phyloP scores from a whole-genome alignment of 2,797 vertebrate species.

The Gila robusta region DNA sequence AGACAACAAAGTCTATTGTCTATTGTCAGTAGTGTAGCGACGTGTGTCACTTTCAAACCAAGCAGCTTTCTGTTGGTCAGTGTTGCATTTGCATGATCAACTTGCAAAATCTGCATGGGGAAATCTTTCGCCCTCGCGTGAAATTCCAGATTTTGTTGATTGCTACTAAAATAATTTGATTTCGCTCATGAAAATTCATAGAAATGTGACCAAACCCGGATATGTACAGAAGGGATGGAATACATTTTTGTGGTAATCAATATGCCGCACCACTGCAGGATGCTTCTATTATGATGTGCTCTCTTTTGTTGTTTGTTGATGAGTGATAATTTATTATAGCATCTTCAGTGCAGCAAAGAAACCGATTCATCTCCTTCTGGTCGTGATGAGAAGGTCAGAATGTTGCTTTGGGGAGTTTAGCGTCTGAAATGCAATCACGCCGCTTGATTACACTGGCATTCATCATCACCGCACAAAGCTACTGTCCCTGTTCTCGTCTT shows the following conservation, averaged over 20 bases:
- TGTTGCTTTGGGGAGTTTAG: constrained; percentile 55
- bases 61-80: not conserved
- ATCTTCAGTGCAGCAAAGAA: constrained; percentile 47
- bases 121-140: not conserved
- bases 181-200: not conserved
- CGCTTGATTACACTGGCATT: constrained; percentile 73
- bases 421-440: constrained; percentile 68
- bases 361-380: constrained; percentile 43
- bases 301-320: constrained; percentile 47
- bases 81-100: not conserved
- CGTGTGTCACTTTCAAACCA: not conserved
- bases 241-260: not conserved
- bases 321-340: constrained; percentile 43
- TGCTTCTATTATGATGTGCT: not conserved
- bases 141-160: not conserved
- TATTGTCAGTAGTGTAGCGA: not conserved
- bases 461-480: constrained; percentile 69
- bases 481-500: constrained; percentile 52
- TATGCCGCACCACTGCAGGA: not conserved
- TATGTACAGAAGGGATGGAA: not conserved
- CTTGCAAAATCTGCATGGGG: not conserved
- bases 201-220: not conserved
- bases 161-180: not conserved
- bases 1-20: not conserved
- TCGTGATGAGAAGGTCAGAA: constrained; percentile 64